phyloP scores from a whole-genome alignment of 2,888 invertebrate species.

The Torymus aiolomorphi region DNA sequence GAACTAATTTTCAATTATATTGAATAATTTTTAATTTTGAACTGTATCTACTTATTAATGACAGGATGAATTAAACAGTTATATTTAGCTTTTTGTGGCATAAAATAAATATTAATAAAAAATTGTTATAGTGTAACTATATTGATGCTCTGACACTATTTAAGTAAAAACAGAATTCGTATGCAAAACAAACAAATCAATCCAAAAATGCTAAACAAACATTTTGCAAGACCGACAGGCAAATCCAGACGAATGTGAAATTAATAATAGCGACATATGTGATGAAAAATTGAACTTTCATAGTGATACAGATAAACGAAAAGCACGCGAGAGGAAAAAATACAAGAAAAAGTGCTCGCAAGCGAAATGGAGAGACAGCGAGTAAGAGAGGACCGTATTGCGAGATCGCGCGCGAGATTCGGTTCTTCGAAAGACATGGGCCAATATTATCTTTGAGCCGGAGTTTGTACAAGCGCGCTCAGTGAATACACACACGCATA shows the following conservation, averaged over 20 bases:
- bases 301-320: not conserved
- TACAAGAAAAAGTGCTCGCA: conserved; percentile 5
- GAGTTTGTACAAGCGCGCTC: conserved; percentile 63
- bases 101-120: no score
- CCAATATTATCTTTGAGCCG: conserved; percentile 49
- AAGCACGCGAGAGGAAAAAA: not conserved
- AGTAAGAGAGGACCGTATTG: conserved; percentile 16
- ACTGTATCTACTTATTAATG: no score
- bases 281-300: conserved; percentile 5
- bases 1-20: no score
- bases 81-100: no score
- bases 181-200: no score
- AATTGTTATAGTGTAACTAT: no score
- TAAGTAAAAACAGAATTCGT: no score
- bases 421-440: conserved; percentile 62
- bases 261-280: not conserved
- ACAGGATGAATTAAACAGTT: no score
- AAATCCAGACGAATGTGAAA: conserved; percentile 2
- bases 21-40: no score
- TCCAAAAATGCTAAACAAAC: no score
- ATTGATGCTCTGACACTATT: no score
- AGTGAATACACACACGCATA: conserved; percentile 5
- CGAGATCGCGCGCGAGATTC: conserved; percentile 53
- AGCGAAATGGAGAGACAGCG: not conserved
- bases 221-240: no score